These are phyloP conservation scores for Rhabdophis nuchalis DNA, from an alignment of 2,797 vertebrate genomes.

Conservation along the genomic window DNA sequence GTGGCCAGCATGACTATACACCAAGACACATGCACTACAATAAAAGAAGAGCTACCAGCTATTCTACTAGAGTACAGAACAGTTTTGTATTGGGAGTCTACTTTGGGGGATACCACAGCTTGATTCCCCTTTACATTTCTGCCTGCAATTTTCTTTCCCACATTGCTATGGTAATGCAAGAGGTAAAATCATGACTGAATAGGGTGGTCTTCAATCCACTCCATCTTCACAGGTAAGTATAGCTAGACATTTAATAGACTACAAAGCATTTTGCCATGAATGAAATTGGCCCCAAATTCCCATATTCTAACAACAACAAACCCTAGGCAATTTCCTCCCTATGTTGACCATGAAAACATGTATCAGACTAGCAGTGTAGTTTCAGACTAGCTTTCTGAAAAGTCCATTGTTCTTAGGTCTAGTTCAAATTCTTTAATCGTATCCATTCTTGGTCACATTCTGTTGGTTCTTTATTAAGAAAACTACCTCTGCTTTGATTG, in stretches of 20 bases:
- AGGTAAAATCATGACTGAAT: not conserved
- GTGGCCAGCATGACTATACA: not conserved
- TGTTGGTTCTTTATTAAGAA: not conserved
- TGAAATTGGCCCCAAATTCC: not conserved
- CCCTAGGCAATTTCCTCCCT: not conserved
- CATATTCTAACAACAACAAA: not conserved
- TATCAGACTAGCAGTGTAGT: not conserved
- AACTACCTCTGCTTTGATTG: not conserved
- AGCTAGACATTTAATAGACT: not conserved
- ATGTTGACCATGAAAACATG: not conserved
- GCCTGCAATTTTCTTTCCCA: not conserved
- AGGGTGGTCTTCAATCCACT: not conserved
- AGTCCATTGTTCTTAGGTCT: not conserved
- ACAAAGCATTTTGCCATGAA: not conserved
- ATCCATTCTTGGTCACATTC: too few relatives aligned
- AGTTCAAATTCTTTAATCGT: not conserved
- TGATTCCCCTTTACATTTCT: not conserved
- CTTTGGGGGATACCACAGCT: not conserved
- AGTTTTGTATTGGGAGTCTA: not conserved
- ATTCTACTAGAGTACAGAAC: not conserved
- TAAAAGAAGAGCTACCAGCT: not conserved
- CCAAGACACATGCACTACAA: not conserved
- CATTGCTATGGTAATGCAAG: not conserved
- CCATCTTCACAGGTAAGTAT: not conserved
- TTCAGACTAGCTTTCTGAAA: not conserved